Evolutionary conservation across 2,797 vertebrate genomes (phyloP).

Genomic region (Todus mexicanus): DNA sequence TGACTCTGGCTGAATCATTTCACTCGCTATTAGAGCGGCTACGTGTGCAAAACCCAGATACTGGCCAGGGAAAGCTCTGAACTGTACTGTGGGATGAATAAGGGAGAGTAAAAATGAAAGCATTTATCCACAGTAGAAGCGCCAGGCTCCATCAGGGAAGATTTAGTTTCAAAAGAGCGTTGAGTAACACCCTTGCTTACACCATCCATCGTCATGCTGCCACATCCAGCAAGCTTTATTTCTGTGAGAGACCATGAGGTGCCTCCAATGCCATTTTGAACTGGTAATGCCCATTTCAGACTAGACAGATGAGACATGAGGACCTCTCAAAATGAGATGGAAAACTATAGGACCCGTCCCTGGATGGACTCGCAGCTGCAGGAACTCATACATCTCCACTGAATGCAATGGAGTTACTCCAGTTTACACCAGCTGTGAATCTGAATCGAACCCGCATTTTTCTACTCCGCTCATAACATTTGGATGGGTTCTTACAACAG

Average conservation of each 20-base stretch:
- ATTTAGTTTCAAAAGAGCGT: background rate
- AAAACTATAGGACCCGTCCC: background rate
- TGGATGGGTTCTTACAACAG: background rate
- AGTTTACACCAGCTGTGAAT: background rate
- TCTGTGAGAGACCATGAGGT: background rate
- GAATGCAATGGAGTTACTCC: background rate
- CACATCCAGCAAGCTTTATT: background rate
- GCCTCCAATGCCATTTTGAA: background rate
- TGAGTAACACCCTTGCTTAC: background rate
- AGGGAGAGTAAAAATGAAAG: background rate
- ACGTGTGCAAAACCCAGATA: background rate
- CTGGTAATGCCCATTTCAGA: background rate
- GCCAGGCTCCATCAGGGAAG: background rate
- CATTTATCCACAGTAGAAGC: background rate
- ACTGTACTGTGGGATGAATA: background rate
- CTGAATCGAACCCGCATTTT: background rate
- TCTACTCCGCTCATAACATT: background rate
- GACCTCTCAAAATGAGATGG: background rate
- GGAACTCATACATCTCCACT: accelerated
- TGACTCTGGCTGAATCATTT: background rate
- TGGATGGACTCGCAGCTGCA: background rate
- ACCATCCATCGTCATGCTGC: background rate
- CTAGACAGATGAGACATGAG: background rate
- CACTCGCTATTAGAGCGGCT: background rate
- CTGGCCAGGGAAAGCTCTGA: background rate